Evolutionary conservation across 2,797 vertebrate species (phyloP), one percentile per base, ranked within the genome.

Genomic region (Myotis findleyi): DNA sequence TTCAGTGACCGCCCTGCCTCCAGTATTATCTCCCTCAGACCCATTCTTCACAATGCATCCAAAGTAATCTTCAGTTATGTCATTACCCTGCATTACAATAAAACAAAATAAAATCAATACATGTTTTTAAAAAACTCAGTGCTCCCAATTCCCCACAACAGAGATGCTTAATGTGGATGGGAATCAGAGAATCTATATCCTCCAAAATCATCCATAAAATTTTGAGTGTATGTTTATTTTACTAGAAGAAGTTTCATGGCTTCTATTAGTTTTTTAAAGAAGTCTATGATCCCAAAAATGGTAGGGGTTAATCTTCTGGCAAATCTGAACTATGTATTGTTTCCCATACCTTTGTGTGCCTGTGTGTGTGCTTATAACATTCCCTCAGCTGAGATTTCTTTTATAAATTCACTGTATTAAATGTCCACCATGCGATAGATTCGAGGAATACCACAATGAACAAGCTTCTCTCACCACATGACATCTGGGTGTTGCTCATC

Each of bases 201-300:
- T 79, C 83, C 72, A 85, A 88, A 92, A 86, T 82, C 77, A 94
- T 71, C 66, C 77, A 55, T 81, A 76, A 83, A 80, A 44, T 80
- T 66, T 86, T 93, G n/a, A 77, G 6, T n/a, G 11, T 68, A 30
- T 55, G n/a, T 73, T 89, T 87, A 79, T 44, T 89, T 89, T 79
- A 68, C 55, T 83, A 36, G 20, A 68, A 81, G 73, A 87, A 66
- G 9, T 1, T n/a, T 18, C 9, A 57, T n/a, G 17, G 41, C 21
- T 85, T 82, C 18, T 21, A 6, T 33, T 69, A 17, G 3, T 71
- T 91, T 94, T 79, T 79, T 83, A 89, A 73, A 88, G 69, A 33
- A 53, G n/a, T 59, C 81, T 92, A 21, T 89, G 87, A 82, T 27
- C 53, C 51, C 11, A 21, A 30, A 47, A 64, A 89, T 47, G 25